These are phyloP conservation scores for Galerucella pusilla DNA, from an alignment of 2,888 invertebrate genomes.

Conservation along the genomic window DNA sequence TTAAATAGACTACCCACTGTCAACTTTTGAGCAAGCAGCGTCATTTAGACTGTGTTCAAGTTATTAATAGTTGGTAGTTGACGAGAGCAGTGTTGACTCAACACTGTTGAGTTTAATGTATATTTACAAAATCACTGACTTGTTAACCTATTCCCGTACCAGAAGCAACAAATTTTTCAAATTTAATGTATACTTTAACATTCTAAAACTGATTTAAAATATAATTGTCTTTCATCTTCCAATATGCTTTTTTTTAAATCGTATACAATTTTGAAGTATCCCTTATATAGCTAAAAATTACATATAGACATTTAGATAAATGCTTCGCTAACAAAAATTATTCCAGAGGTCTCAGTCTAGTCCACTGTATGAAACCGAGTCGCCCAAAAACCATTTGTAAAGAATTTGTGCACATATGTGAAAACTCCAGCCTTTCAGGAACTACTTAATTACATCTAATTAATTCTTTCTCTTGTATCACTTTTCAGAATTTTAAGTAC, in stretches of 20 bases:
- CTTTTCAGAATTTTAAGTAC: background rate
- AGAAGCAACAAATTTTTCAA: no score
- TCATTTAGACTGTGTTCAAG: no score
- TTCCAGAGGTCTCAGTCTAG: conserved; percentile 49
- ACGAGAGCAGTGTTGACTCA: no score
- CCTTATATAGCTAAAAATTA: conserved; percentile 47
- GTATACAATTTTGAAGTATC: conserved; percentile 31
- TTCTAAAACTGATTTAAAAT: background rate
- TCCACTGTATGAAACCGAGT: conserved; percentile 44
- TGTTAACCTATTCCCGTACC: no score
- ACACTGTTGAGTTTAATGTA: no score
- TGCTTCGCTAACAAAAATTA: conserved; percentile 50
- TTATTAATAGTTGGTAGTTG: no score
- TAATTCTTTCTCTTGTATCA: no score
- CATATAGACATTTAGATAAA: conserved; percentile 45
- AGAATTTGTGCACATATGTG: conserved; percentile 48
- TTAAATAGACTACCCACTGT: no score
- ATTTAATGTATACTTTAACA: background rate
- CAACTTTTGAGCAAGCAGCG: no score
- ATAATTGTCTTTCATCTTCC: no score
- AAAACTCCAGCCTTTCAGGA: conserved; percentile 34
- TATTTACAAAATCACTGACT: no score
- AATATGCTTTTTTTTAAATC: background rate
- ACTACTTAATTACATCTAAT: conserved; percentile 1
- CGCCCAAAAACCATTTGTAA: conserved; percentile 44